Evolutionary conservation across 2,888 invertebrate genomes (phyloP), one percentile per base, ranked within the genome.

Genomic region (Drosophila tanythrix): DNA sequence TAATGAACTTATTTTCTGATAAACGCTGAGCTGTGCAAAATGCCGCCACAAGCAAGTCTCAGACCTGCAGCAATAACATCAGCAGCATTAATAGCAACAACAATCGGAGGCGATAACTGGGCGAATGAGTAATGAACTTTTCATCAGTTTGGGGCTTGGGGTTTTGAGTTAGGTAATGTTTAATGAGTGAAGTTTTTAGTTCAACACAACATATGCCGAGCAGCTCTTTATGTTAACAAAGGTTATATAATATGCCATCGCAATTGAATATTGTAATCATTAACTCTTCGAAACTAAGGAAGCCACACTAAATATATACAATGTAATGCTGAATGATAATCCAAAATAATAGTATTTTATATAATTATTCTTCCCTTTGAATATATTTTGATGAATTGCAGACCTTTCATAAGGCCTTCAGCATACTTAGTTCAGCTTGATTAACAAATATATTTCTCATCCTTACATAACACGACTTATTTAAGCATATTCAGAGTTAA

Each of bases 1-100:
- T 88, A 83, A 83, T 83, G 88, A 83, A 83, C 88, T 83, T 88
- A 88, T 83, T 83, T 70, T 58, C 2, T 59, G 70, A 68, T 88
- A 74, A 72, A 27, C 61, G 73, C 83, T 58, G 50, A 55, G 64
- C 79, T 64, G 59, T 57, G 69, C 70, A 38, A 72, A 67, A 66
- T 76, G 68, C 60, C 73, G 68, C 65, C 55, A 7, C 48, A 38
- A 48, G 67, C 76, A 61, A 55, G 40, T 62, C 62, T 62, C 72
- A n/a, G 63, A 48, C 63, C 31, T 29, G 18, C 31, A 21, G 56
- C 56, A 40, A 31, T 8, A 5, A 35, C 11, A 43, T 48, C 48
- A 40, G 29, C 40, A 38, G 25, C 36, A 56, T 29, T n/a, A 56
- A 11, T 36, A 36, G n/a, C 40, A 29, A 27, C 38, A 56, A 38